Conservation (phyloP, 2,888 invertebrate genomes). For the Leptinotarsa tumamoca region DNA sequence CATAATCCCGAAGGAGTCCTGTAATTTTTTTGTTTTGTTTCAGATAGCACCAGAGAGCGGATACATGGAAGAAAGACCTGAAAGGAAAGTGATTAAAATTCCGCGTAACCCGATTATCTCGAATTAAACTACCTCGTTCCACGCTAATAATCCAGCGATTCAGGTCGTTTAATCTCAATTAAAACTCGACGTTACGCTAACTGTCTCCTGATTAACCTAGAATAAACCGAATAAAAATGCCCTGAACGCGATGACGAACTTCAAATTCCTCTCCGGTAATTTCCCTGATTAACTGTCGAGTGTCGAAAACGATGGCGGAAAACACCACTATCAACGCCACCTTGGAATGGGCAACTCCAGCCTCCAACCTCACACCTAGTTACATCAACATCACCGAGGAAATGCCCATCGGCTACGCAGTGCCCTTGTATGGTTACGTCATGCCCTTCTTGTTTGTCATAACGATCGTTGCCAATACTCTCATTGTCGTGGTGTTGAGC, state of each 20-base stretch:
- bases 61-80: neutral
- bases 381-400: slow-evolving; percentile 76
- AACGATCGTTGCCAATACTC: slow-evolving; percentile 90
- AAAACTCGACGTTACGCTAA: slow-evolving; percentile 6
- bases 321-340: slow-evolving; percentile 8
- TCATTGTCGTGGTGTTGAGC: slow-evolving; percentile 90
- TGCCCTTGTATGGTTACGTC: slow-evolving; percentile 81
- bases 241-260: neutral
- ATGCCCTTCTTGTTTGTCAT: slow-evolving; percentile 88
- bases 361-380: slow-evolving; percentile 2
- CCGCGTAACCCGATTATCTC: slow-evolving; percentile 8
- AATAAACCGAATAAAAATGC: slow-evolving; percentile 10
- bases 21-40: slow-evolving; percentile 5
- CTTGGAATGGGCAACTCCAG: neutral
- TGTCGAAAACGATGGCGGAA: neutral
- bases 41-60: neutral
- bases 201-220: neutral
- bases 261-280: neutral
- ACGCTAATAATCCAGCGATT: neutral
- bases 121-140: slow-evolving; percentile 4
- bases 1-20: neutral
- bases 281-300: neutral
- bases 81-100: slow-evolving; percentile 13
- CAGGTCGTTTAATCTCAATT: slow-evolving; percentile 10
- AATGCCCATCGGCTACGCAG: slow-evolving; percentile 75